A percentile compares a stretch with the other conserved stretches of the same genome.
These are phyloP conservation scores for Enteromius argenteus DNA, from an alignment of 2,797 vertebrate species.

Conservation along the genomic window DNA sequence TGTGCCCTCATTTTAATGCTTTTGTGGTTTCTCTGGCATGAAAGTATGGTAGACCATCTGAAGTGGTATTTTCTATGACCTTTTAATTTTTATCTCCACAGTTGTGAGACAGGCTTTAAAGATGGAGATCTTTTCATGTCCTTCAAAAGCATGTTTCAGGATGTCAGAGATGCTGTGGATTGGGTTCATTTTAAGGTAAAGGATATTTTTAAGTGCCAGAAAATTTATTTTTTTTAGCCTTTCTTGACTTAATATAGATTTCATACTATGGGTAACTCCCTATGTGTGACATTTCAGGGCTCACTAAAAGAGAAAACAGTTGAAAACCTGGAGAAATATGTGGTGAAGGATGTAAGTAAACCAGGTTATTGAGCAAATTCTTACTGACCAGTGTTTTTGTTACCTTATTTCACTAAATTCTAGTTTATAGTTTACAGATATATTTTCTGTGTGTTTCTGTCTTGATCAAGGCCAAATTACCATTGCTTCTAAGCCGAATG, in stretches of 20 bases:
- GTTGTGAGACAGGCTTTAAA: slow-evolving; percentile 94
- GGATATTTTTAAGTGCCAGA: neutral
- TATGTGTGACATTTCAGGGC: slow-evolving; percentile 31
- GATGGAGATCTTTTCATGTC: slow-evolving; percentile 98
- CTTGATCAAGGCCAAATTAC: slow-evolving; percentile 83
- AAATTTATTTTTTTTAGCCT: neutral
- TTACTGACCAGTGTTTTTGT: neutral
- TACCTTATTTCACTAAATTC: neutral
- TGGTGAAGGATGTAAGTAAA: slow-evolving; percentile 94
- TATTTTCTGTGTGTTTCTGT: neutral
- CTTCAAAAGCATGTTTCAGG: slow-evolving; percentile 97
- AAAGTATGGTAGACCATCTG: neutral
- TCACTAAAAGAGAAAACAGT: slow-evolving; percentile 94
- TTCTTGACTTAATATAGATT: neutral
- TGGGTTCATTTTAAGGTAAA: slow-evolving; percentile 96
- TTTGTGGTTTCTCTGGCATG: neutral
- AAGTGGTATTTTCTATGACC: neutral
- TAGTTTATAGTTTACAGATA: neutral
- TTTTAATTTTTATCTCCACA: slow-evolving; percentile 56
- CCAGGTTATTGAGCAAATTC: neutral
- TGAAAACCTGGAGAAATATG: slow-evolving; percentile 93
- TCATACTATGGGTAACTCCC: neutral
- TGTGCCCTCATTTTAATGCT: neutral
- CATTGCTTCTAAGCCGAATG: slow-evolving; percentile 92
- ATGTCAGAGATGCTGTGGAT: slow-evolving; percentile 93